Conservation (phyloP, 2,113 vertebrate genomes). For the Loxodonta africana region DNA sequence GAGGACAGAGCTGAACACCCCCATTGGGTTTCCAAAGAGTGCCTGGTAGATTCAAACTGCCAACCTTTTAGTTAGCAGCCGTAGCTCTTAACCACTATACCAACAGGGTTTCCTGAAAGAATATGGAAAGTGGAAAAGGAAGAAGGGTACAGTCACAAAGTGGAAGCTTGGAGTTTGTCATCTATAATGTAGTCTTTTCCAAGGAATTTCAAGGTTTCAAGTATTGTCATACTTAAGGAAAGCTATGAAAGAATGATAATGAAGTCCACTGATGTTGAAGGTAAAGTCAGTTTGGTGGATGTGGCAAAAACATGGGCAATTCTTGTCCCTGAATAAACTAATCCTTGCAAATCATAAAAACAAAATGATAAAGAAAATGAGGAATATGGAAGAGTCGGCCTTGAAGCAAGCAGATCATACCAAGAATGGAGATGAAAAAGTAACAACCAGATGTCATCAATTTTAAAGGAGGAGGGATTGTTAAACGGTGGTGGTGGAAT, state of each 20-base stretch:
- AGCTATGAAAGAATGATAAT: background rate
- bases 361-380: background rate
- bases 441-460: background rate
- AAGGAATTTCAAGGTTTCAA: background rate
- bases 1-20: too few relatives aligned
- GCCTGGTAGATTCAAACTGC: too few relatives aligned
- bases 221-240: background rate
- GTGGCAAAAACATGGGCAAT: background rate
- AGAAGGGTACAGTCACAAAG: background rate
- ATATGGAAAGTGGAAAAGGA: background rate
- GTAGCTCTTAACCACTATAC: too few relatives aligned
- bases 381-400: background rate
- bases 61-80: too few relatives aligned
- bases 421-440: background rate
- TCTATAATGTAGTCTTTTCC: background rate
- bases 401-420: background rate
- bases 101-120: background rate
- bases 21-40: too few relatives aligned
- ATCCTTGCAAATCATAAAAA: background rate
- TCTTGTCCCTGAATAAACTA: background rate
- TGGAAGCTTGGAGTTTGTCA: background rate
- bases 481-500: background rate
- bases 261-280: background rate
- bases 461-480: background rate
- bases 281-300: background rate